Base-by-base conservation (phyloP, 2,113 vertebrate species). In the Menura novaehollandiae region DNA sequence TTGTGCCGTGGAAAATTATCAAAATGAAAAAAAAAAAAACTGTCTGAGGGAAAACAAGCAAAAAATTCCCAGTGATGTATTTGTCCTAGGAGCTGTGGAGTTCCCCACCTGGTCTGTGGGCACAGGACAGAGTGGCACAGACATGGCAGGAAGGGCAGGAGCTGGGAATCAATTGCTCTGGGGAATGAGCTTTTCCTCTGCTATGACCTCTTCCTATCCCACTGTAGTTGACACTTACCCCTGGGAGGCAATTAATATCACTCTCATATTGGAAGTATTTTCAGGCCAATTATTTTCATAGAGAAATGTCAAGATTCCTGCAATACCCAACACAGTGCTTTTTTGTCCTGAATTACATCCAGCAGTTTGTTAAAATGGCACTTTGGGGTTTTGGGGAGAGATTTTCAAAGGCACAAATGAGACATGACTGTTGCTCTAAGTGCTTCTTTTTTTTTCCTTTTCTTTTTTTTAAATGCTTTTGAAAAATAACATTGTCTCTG, bases 241-340 rank as follows among this genome's bases (percentile, higher is more conserved):
- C 43, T 69, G 68, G 83, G 73, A 93, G 67, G n/a, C 64, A 96
- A 91, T 95, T 93, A 93, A 44, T 27, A 67, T 58, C 69, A 41
- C 28, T 66, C 46, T 86, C 39, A 7, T 67, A 51, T 83, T 73
- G 83, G 43, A 69, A 84, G 43, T 59, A 66, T 83, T 85, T 91
- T 51, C n/a, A 55, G 47, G 63, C 27, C 80, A 92, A 88, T 93
- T 88, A 51, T 85, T 95, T 94, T 92, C 68, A 52, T 46, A 77
- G 23, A 80, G 39, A 84, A 88, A 93, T 88, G 68, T 86, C 85
- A 91, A 67, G 72, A 88, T 81, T 74, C 43, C 22, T 91, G 39
- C 51, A 88, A 71, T 77, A 49, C 24, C 35, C 39, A 93, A 53
- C 30, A 68, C 13, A 46, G 62, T 46, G 22, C 0, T 27, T 77